Evolutionary conservation across 2,113 vertebrate genomes (phyloP).

Genomic region (Neotoma lepida): DNA sequence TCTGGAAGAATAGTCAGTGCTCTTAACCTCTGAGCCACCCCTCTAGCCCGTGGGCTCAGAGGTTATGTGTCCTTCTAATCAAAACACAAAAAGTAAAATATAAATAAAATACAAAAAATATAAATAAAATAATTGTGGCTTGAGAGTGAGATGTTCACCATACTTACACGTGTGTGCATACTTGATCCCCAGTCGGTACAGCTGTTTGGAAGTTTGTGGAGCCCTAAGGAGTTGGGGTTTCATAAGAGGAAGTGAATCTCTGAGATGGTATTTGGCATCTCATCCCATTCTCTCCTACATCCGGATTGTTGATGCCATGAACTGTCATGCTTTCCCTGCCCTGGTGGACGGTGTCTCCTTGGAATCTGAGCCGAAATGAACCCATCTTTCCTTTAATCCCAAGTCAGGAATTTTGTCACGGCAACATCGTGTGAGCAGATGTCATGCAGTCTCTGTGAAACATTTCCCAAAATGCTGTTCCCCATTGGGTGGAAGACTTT

Average conservation of each 20-base stretch:
- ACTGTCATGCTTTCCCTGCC: too few species aligned
- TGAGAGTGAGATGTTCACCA: background rate
- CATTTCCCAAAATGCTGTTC: background rate
- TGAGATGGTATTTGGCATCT: background rate
- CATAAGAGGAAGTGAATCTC: background rate
- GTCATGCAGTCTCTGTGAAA: background rate
- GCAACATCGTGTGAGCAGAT: too few species aligned
- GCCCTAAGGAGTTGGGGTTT: too few species aligned
- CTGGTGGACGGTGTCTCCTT: too few species aligned
- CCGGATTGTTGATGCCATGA: too few species aligned
- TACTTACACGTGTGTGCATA: background rate
- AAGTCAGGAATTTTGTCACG: background rate
- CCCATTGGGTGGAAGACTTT: background rate
- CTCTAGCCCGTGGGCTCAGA: too few species aligned
- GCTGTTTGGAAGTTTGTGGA: background rate
- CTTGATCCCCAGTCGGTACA: background rate
- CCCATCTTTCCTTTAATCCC: background rate
- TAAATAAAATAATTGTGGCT: background rate
- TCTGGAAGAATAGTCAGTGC: too few species aligned
- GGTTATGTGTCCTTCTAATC: background rate
- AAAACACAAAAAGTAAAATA: background rate
- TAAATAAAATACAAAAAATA: conserved; percentile 25
- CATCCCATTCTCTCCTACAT: background rate
- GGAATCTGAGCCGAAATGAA: background rate
- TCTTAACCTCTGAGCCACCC: too few species aligned